Percentiles rank a stretch among this genome's conserved stretches.
Conservation (phyloP, 2,888 invertebrate genomes). For the Apamea monoglypha region DNA sequence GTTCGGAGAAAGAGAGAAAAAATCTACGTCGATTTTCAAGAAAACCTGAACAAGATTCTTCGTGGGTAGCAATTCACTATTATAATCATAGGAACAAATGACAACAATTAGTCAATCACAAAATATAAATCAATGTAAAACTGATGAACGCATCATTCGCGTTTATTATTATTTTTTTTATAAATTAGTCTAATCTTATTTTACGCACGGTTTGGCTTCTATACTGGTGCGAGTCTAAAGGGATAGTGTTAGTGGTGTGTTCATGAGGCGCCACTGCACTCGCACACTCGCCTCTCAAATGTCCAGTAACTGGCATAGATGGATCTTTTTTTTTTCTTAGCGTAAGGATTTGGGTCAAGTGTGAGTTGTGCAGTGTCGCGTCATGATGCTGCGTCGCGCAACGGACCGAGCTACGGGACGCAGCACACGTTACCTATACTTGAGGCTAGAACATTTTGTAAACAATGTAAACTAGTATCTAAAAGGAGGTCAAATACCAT, state of each 20-base stretch:
- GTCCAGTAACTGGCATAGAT: neutral
- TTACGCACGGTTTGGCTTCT: conserved; percentile 89
- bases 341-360: conserved; percentile 24
- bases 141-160: conserved; percentile 86
- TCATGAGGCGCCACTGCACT: conserved; percentile 73
- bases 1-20: conserved; percentile 74
- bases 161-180: conserved; percentile 74
- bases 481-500: conserved; percentile 32
- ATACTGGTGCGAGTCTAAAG: conserved; percentile 88
- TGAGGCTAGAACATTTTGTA: conserved; percentile 51
- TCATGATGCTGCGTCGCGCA: conserved; percentile 69
- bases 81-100: conserved; percentile 89
- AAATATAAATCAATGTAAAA: conserved; percentile 85
- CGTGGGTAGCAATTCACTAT: conserved; percentile 80
- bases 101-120: conserved; percentile 89
- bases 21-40: conserved; percentile 89
- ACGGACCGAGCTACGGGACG: conserved; percentile 79
- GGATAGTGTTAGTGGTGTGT: conserved; percentile 80
- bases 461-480: conserved; percentile 52
- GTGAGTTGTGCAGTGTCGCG: conserved; percentile 45
- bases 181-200: conserved; percentile 80
- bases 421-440: conserved; percentile 81
- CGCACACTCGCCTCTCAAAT: conserved; percentile 12
- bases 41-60: conserved; percentile 89
- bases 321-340: neutral